phyloP scores from a whole-genome alignment of 2,797 vertebrate species.

The Morus bassanus region DNA sequence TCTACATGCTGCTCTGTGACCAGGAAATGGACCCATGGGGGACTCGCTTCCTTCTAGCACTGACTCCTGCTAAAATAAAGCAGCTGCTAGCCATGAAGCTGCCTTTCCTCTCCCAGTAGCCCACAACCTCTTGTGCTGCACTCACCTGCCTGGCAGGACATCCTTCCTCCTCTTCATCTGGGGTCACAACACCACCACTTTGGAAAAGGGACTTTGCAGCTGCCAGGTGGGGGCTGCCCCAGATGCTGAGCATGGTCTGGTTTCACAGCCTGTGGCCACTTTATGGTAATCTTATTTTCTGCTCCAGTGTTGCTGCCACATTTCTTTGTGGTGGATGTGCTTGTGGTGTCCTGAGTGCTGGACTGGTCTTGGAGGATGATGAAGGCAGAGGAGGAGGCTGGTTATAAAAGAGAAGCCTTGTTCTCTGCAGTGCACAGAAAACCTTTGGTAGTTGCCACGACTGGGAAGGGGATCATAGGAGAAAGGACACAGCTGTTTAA shows the following conservation, averaged over 20 bases:
- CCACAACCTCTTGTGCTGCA: background rate
- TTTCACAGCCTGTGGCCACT: background rate
- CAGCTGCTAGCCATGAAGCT: background rate
- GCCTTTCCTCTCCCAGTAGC: background rate
- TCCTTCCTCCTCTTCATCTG: background rate
- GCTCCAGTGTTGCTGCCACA: background rate
- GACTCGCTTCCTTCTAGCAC: background rate
- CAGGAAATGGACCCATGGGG: too few species aligned
- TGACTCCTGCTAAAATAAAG: background rate
- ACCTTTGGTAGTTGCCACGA: constrained; percentile 32
- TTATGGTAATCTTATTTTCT: background rate
- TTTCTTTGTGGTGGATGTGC: background rate
- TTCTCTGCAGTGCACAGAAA: background rate
- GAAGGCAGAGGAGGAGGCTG: background rate
- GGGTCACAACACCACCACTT: background rate
- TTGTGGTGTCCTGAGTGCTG: background rate
- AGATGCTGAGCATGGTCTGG: background rate
- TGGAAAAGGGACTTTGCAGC: background rate
- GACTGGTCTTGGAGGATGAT: background rate
- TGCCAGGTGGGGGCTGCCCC: background rate
- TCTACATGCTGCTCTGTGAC: background rate
- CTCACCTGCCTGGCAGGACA: background rate
- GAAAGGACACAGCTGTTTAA: constrained; percentile 51
- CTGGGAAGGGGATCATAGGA: constrained; percentile 21
- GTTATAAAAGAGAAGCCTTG: background rate